phyloP scores from a whole-genome alignment of 2,888 invertebrate genomes.

The Pimpla rufipes region DNA sequence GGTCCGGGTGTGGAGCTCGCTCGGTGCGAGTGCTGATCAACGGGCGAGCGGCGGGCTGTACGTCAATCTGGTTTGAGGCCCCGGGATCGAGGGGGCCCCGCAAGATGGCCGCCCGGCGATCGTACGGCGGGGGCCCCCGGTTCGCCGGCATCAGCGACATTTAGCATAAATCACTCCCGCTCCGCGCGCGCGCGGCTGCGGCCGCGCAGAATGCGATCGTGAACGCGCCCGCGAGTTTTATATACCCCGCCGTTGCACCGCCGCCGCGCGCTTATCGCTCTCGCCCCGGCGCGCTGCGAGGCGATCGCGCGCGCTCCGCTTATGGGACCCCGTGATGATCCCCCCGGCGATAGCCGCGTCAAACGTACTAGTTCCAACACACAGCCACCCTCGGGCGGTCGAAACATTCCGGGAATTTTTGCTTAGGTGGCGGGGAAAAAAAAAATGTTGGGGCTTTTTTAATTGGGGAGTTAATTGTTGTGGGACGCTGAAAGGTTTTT shows the following conservation, averaged over 20 bases:
- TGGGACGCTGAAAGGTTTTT: no score
- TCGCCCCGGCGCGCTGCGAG: conserved; percentile 56
- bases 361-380: no score
- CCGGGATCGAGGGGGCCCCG: conserved; percentile 73
- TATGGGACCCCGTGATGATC: conserved; percentile 37
- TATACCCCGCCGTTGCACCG: conserved; percentile 44
- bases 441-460: no score
- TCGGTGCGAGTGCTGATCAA: no score
- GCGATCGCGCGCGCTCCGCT: conserved; percentile 34
- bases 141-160: conserved; percentile 81
- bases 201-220: conserved; percentile 63
- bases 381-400: no score
- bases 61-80: conserved; percentile 73
- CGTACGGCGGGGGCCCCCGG: conserved; percentile 77
- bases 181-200: conserved; percentile 67
- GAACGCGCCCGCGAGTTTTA: conserved; percentile 60
- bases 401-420: no score
- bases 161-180: conserved; percentile 85
- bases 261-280: conserved; percentile 48
- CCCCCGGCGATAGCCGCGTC: no score
- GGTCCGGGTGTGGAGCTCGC: conserved; percentile 64
- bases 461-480: no score
- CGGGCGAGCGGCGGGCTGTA: conserved; percentile 62
- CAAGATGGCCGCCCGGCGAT: conserved; percentile 79
- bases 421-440: no score